Conservation (phyloP, 2,797 vertebrate species). For the Danio albolineatus region DNA sequence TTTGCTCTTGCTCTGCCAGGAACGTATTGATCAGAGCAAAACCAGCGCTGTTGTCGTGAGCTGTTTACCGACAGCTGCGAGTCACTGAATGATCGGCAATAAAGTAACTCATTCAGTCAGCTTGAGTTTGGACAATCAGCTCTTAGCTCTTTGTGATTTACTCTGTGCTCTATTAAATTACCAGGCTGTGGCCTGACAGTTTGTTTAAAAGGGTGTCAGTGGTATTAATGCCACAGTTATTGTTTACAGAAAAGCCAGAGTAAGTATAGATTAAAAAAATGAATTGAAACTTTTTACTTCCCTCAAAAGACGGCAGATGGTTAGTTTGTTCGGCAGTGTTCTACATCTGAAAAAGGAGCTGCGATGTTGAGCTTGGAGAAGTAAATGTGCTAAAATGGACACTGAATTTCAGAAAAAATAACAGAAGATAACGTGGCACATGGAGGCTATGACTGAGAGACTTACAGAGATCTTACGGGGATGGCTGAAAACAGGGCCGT, state of each 20-base stretch:
- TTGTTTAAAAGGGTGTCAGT: background rate
- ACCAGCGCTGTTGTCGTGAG: slow-evolving; percentile 10
- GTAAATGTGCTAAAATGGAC: background rate
- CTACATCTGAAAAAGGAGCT: background rate
- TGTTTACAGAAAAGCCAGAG: slow-evolving; percentile 6
- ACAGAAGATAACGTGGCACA: background rate
- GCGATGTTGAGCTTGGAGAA: background rate
- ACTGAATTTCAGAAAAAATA: background rate
- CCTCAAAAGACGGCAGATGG: background rate
- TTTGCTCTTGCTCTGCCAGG: background rate
- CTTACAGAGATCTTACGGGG: background rate
- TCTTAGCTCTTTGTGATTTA: slow-evolving; percentile 20
- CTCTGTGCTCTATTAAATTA: background rate
- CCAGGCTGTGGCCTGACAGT: background rate
- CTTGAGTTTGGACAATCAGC: slow-evolving; percentile 11
- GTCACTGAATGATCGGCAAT: background rate
- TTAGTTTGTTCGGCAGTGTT: background rate
- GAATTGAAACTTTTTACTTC: slow-evolving; percentile 40
- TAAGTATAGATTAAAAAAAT: background rate
- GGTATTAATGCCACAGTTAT: background rate
- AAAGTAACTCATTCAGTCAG: slow-evolving; percentile 11
- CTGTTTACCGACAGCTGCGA: slow-evolving; percentile 25
- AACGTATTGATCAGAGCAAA: slow-evolving; percentile 26
- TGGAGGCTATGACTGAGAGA: slow-evolving; percentile 5
- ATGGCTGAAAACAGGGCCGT: background rate